These are phyloP conservation scores for Potamilus streckersoni DNA, from an alignment of 1,140 invertebrate species.

Conservation along the genomic window DNA sequence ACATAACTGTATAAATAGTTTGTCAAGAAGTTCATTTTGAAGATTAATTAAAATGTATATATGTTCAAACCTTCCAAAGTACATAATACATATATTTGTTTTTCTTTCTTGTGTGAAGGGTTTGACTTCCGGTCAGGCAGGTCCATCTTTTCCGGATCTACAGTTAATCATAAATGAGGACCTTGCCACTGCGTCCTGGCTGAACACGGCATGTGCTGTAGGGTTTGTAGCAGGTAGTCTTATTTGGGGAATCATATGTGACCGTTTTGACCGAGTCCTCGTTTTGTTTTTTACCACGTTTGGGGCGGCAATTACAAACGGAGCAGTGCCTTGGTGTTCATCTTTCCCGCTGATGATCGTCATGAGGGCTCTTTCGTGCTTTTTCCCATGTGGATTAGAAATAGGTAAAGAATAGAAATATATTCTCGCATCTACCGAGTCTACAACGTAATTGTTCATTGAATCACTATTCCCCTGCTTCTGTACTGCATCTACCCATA, in stretches of 20 bases:
- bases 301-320: not conserved
- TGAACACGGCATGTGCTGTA: conserved; percentile 5
- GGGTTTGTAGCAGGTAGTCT: conserved; percentile 13
- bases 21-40: no score
- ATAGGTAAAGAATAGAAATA: conserved; percentile 1
- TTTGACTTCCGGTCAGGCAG: conserved; percentile 7
- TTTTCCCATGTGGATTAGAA: conserved; percentile 14
- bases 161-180: conserved; percentile 6
- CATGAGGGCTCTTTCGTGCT: conserved; percentile 7
- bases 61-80: no score
- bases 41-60: no score
- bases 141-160: conserved; percentile 20
- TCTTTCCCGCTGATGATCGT: conserved; percentile 10
- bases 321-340: conserved; percentile 15
- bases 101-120: conserved; percentile 4
- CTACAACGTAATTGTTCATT: no score
- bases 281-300: not conserved
- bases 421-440: no score
- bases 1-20: no score
- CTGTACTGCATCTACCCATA: no score
- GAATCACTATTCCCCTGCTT: no score
- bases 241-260: conserved; percentile 10
- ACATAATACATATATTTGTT: not conserved
- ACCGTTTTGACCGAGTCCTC: conserved; percentile 11
- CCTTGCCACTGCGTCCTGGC: conserved; percentile 17